These are phyloP conservation scores for Oreochromis niloticus DNA, from an alignment of 2,113 vertebrate genomes.

Conservation along the genomic window DNA sequence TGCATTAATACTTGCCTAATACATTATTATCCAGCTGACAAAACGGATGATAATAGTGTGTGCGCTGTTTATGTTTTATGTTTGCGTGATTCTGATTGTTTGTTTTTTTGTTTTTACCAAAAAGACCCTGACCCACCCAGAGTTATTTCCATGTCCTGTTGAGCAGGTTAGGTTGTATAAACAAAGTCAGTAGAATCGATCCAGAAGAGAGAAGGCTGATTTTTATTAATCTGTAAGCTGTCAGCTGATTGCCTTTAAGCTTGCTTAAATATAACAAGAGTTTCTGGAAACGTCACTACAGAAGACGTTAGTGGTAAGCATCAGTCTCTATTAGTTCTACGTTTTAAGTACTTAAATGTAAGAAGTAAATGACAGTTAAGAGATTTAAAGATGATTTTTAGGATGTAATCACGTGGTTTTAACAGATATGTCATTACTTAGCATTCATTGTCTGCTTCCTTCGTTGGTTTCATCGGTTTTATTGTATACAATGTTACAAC, in stretches of 20 bases:
- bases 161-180: neutral
- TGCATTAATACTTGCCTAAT: neutral
- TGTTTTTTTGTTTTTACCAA: neutral
- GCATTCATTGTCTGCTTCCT: neutral
- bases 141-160: neutral
- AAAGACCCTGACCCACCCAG: accelerated
- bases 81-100: neutral
- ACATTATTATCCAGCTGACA: neutral
- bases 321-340: neutral
- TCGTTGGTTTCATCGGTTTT: neutral
- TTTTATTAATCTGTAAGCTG: neutral
- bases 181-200: neutral
- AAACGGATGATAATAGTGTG: neutral
- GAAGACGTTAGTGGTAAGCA: neutral
- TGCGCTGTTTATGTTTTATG: accelerated
- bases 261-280: neutral
- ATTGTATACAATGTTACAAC: neutral
- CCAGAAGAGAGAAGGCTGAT: neutral
- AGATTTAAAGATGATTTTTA: neutral
- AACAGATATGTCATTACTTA: neutral
- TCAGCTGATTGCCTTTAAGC: neutral
- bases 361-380: neutral
- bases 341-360: neutral
- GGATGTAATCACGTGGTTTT: neutral
- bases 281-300: neutral